Evolutionary conservation across 2,797 vertebrate species (phyloP), one percentile per base, ranked within the genome.

Genomic region (Notoglanidium macrostoma): DNA sequence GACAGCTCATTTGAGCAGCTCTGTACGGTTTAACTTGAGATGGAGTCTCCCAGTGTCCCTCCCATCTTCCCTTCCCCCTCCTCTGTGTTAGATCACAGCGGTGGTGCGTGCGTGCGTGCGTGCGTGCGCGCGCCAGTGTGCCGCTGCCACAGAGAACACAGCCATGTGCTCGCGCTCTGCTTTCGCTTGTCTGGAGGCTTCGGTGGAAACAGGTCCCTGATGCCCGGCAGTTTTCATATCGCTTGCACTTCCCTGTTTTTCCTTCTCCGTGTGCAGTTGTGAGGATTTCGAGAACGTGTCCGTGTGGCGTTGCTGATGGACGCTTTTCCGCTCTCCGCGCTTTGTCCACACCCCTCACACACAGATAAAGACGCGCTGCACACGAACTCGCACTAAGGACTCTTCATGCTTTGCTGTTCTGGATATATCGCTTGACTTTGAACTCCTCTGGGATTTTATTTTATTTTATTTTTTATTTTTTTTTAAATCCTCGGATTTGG

Each of bases 341-440:
- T 84, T 89, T 91, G 91, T 91, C 91, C 91, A 93, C 91, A 92
- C 92, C 91, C 92, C 91, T 90, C 84, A 12, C 40, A 65, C 46
- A 54, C 73, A n/a, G 21, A 86, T 65, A 86, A 78, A 91, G 86
- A 90, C 86, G 68, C 83, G 14, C 78, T 84, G 68, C 82, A 84
- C 88, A 89, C 88, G 88, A 86, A 90, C 88, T 91, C 88, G 89
- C 90, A 7, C 21, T 46, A 4, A 29, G 9, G 35, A 73, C 68
- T 40, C 84, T 14, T 0, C 51, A 23, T 21, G 32, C 77, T 26
- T 26, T 23, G 6, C 73, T 40, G 7, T 40, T 1, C 61, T 68
- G 85, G 85, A 86, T 57, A 26, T 14, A 65, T 14, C 35, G 15
- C 7, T 9, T 26, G 67, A 84, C 1, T 49, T 84, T 14, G 3